Percentiles rank a stretch among this genome's conserved stretches.
Conservation (phyloP, 2,113 vertebrate genomes). For the Onychostoma macrolepis region DNA sequence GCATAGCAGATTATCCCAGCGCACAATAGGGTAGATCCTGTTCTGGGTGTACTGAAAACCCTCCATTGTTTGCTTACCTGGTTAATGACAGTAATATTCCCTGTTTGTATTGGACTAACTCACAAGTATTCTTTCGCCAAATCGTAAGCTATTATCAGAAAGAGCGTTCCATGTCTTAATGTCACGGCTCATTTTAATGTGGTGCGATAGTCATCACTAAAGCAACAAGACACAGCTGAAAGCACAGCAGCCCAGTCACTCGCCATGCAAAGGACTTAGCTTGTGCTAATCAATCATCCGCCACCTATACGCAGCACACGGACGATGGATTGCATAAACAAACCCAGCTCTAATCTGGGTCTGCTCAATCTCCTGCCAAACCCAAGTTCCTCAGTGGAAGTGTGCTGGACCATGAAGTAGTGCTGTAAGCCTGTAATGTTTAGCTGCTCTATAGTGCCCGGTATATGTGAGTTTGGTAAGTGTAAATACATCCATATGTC, state of each 20-base stretch:
- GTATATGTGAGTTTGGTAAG: background rate
- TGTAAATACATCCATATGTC: background rate
- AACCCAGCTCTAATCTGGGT: slow-evolving; percentile 52
- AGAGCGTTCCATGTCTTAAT: slow-evolving; percentile 64
- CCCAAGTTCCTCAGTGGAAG: slow-evolving; percentile 28
- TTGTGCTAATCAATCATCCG: slow-evolving; percentile 56
- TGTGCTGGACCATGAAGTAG: slow-evolving; percentile 14
- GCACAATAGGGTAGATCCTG: slow-evolving; percentile 57
- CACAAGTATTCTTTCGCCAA: slow-evolving; percentile 63
- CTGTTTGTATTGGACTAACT: slow-evolving; percentile 74
- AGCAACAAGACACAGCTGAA: slow-evolving; percentile 65
- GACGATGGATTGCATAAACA: slow-evolving; percentile 61
- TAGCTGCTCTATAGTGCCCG: background rate
- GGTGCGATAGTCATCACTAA: slow-evolving; percentile 73
- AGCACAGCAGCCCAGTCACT: slow-evolving; percentile 37
- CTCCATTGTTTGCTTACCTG: slow-evolving; percentile 56
- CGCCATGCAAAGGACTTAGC: slow-evolving; percentile 40
- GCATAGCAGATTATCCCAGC: slow-evolving; percentile 55
- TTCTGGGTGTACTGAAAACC: slow-evolving; percentile 60
- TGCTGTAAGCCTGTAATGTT: background rate
- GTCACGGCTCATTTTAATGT: slow-evolving; percentile 68
- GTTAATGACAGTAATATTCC: slow-evolving; percentile 60
- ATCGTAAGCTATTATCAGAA: slow-evolving; percentile 68
- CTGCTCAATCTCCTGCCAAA: slow-evolving; percentile 41
- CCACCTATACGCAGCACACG: slow-evolving; percentile 39